Percentiles rank a stretch among this genome's conserved stretches.
phyloP scores from a whole-genome alignment of 2,113 vertebrate species.

The Hyaena hyaena region DNA sequence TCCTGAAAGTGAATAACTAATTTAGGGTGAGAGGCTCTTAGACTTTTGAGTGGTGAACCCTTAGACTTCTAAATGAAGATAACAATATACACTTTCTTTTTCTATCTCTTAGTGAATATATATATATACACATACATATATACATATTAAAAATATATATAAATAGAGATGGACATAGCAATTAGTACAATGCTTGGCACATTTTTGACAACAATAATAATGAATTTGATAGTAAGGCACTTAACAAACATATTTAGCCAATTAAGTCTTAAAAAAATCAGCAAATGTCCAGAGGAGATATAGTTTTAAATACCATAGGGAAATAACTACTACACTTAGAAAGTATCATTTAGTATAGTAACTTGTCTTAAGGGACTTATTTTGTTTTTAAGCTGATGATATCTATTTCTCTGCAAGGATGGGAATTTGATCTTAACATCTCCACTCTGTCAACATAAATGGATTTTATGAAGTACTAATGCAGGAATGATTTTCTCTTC shows the following conservation, averaged over 20 bases:
- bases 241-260: not conserved
- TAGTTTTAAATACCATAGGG: not conserved
- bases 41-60: not conserved
- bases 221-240: constrained; percentile 13
- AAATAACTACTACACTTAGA: not conserved
- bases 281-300: not conserved
- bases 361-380: not conserved
- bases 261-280: constrained; percentile 37
- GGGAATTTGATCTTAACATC: not conserved
- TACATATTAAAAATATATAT: not conserved
- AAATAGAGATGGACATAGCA: not conserved
- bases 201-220: constrained; percentile 29
- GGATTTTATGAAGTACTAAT: not conserved
- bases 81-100: not conserved
- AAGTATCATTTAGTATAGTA: constrained; percentile 42
- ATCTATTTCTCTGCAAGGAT: constrained; percentile 23
- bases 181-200: not conserved
- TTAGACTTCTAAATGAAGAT: not conserved
- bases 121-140: not conserved
- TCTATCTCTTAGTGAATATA: not conserved
- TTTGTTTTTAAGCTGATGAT: constrained; percentile 23
- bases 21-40: not conserved
- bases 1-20: not conserved
- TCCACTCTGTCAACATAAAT: not conserved
- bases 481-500: not conserved